Conservation (phyloP, 2,113 vertebrate genomes). For the Oreochromis niloticus region DNA sequence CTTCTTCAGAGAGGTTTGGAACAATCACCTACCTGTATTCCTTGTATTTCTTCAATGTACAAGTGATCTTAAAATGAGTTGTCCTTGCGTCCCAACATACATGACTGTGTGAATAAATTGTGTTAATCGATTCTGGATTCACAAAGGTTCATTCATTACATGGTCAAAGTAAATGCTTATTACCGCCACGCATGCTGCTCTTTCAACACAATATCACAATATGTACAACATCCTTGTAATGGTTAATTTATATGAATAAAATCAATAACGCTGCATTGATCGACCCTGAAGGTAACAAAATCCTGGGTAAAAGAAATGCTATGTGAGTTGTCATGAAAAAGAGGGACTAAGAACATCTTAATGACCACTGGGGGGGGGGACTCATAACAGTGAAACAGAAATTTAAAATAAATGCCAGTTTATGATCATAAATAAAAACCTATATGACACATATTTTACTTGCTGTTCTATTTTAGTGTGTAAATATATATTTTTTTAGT, state of each 20-base stretch:
- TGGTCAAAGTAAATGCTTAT: not conserved
- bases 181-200: not conserved
- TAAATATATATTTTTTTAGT: not conserved
- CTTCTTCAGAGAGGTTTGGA: constrained; percentile 34
- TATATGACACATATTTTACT: not conserved
- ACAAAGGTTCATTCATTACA: not conserved
- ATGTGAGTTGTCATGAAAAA: not conserved
- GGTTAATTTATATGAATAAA: not conserved
- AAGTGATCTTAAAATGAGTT: constrained; percentile 34
- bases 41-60: constrained; percentile 12
- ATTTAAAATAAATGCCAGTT: not conserved
- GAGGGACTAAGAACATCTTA: not conserved
- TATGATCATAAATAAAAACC: not conserved
- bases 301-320: not conserved
- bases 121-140: constrained; percentile 27
- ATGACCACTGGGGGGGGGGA: not conserved
- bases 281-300: not conserved
- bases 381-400: not conserved
- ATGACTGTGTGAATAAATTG: not conserved
- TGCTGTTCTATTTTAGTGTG: not conserved
- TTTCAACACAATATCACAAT: not conserved
- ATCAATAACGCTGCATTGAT: not conserved
- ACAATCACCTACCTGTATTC: constrained; percentile 52
- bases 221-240: not conserved
- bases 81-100: constrained; percentile 15